Conservation (phyloP, 1,140 invertebrate species). For the Aporrectodea caliginosa region DNA sequence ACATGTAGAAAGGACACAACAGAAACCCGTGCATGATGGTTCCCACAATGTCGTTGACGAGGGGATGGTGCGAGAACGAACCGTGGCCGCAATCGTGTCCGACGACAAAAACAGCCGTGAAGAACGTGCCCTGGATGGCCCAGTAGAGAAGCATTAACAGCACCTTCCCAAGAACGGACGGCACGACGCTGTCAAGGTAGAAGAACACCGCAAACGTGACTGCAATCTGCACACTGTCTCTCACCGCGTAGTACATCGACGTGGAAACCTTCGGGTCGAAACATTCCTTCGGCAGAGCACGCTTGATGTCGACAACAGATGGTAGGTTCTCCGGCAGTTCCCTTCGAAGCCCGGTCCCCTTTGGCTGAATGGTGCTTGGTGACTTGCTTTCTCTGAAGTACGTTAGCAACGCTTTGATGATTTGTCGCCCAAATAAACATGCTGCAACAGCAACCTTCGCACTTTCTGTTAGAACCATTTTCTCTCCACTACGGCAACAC, state of each 20-base stretch:
- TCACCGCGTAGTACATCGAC: conserved; percentile 45
- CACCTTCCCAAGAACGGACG: background rate
- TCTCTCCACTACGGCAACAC: background rate
- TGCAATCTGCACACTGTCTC: conserved; percentile 39
- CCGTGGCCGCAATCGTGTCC: conserved; percentile 57
- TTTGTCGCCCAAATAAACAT: background rate
- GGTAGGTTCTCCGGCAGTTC: conserved; percentile 22
- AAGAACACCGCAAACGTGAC: conserved; percentile 40
- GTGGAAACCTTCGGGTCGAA: conserved; percentile 39
- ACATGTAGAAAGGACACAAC: conserved; percentile 45
- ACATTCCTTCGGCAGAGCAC: conserved; percentile 40
- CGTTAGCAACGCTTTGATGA: background rate
- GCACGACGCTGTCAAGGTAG: conserved; percentile 21
- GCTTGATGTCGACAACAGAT: conserved; percentile 34
- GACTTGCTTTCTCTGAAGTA: background rate
- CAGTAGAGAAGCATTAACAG: conserved; percentile 36
- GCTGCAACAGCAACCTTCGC: background rate
- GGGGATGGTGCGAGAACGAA: conserved; percentile 52
- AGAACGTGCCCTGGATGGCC: conserved; percentile 52
- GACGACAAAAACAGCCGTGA: conserved; percentile 53
- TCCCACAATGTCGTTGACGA: conserved; percentile 43
- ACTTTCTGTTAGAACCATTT: background rate
- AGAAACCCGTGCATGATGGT: conserved; percentile 43
- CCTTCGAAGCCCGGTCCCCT: background rate
- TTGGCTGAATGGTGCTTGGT: background rate